These are phyloP conservation scores for Mesodorylaimus sp. DNA, from an alignment of 2,888 invertebrate genomes.

Conservation along the genomic window DNA sequence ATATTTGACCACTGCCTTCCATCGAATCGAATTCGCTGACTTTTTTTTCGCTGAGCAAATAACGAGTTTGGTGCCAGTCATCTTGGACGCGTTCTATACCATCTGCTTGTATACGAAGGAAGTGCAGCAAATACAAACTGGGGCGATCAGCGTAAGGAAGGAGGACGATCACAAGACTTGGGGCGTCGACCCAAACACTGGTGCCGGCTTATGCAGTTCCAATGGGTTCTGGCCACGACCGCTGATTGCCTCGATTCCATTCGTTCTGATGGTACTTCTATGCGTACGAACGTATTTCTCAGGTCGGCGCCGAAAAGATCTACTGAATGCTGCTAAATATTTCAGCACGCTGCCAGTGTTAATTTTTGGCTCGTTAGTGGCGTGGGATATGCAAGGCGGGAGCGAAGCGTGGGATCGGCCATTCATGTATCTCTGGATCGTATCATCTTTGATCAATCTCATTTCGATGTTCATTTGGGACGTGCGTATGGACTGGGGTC, in stretches of 20 bases:
- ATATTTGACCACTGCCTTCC: conserved; percentile 67
- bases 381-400: background rate
- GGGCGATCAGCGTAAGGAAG: too few species aligned
- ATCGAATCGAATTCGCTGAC: conserved; percentile 83
- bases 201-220: background rate
- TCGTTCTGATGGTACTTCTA: conserved; percentile 91
- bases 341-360: conserved; percentile 84
- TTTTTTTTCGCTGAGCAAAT: conserved; percentile 97
- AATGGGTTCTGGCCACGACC: conserved; percentile 11
- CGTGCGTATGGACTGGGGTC: conserved; percentile 93
- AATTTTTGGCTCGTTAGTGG: conserved; percentile 40
- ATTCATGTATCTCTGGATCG: conserved; percentile 49
- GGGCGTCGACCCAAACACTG: too few species aligned
- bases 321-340: conserved; percentile 89
- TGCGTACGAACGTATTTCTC: conserved; percentile 78
- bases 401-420: background rate
- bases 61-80: conserved; percentile 66
- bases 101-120: conserved; percentile 42
- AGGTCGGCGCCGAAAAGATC: conserved; percentile 61
- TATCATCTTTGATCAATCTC: conserved; percentile 53
- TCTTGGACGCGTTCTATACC: conserved; percentile 76
- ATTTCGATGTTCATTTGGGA: conserved; percentile 91
- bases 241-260: conserved; percentile 59
- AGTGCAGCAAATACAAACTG: too few species aligned
- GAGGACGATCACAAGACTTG: too few species aligned